A percentile compares a stretch with the other conserved stretches of the same genome.
phyloP scores from a whole-genome alignment of 2,888 invertebrate genomes.

The Coelogynopora nodosa region DNA sequence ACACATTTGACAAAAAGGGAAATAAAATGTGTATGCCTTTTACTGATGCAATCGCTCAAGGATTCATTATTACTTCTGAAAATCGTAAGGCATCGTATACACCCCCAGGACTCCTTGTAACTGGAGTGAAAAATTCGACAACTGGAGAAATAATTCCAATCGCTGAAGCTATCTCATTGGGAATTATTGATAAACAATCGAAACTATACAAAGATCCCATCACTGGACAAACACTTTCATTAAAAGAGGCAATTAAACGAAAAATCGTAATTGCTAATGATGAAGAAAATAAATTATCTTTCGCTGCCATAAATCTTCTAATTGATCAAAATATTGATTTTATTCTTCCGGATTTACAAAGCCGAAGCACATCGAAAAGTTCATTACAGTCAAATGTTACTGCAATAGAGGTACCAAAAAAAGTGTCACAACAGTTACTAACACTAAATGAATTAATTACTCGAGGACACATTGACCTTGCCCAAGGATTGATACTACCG shows the following conservation, averaged over 20 bases:
- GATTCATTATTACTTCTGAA: slow-evolving; percentile 66
- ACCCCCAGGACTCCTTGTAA: neutral
- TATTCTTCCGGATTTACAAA: neutral
- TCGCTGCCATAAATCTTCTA: neutral
- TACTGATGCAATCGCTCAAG: slow-evolving; percentile 75
- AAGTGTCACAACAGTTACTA: neutral
- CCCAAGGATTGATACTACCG: slow-evolving; percentile 73
- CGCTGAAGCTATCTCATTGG: neutral
- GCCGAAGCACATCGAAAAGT: neutral
- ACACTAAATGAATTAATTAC: slow-evolving; percentile 42
- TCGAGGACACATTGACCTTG: slow-evolving; percentile 77
- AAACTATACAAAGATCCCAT: slow-evolving; percentile 67
- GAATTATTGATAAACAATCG: neutral
- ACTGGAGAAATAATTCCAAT: slow-evolving; percentile 1
- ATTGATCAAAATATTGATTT: neutral
- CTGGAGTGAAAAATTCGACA: neutral
- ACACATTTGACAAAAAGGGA: slow-evolving; percentile 59
- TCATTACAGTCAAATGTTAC: slow-evolving; percentile 1
- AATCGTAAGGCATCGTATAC: neutral
- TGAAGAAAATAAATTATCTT: neutral
- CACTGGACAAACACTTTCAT: slow-evolving; percentile 74
- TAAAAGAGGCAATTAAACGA: slow-evolving; percentile 72
- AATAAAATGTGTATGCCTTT: slow-evolving; percentile 74
- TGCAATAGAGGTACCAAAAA: neutral
- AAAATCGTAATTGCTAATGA: neutral